phyloP scores from a whole-genome alignment of 2,888 invertebrate species.

The Temnothorax unifasciatus region DNA sequence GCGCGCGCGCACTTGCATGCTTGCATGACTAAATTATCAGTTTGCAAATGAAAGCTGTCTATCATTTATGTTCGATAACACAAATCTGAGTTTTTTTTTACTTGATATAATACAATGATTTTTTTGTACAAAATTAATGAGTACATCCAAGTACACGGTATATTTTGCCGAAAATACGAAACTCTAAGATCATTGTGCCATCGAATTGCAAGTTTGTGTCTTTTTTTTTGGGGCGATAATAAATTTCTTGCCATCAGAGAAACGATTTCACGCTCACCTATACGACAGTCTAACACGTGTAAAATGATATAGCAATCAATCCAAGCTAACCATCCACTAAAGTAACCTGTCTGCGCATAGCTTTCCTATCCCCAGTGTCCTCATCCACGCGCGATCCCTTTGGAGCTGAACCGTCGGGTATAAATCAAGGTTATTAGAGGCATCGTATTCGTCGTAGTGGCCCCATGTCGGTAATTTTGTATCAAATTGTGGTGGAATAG shows the following conservation, averaged over 20 bases:
- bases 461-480: conserved; percentile 83
- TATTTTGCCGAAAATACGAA: background rate
- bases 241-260: conserved; percentile 68
- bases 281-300: conserved; percentile 77
- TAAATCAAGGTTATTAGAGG: conserved; percentile 86
- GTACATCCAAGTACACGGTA: too few relatives aligned
- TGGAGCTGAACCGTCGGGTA: conserved; percentile 80
- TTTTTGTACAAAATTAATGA: background rate
- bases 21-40: background rate
- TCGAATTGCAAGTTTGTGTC: conserved; percentile 14
- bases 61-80: background rate
- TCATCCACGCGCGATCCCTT: conserved; percentile 73
- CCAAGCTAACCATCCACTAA: conserved; percentile 84
- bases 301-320: conserved; percentile 85
- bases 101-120: background rate
- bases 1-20: too few relatives aligned
- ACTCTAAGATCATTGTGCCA: background rate
- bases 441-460: conserved; percentile 82
- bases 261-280: conserved; percentile 69
- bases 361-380: conserved; percentile 73
- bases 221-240: conserved; percentile 50
- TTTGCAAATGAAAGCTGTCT: background rate
- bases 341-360: conserved; percentile 78
- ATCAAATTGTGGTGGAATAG: conserved; percentile 85
- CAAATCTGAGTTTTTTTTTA: background rate